phyloP scores from a whole-genome alignment of 2,113 vertebrate genomes.

The Nibea coibor region DNA sequence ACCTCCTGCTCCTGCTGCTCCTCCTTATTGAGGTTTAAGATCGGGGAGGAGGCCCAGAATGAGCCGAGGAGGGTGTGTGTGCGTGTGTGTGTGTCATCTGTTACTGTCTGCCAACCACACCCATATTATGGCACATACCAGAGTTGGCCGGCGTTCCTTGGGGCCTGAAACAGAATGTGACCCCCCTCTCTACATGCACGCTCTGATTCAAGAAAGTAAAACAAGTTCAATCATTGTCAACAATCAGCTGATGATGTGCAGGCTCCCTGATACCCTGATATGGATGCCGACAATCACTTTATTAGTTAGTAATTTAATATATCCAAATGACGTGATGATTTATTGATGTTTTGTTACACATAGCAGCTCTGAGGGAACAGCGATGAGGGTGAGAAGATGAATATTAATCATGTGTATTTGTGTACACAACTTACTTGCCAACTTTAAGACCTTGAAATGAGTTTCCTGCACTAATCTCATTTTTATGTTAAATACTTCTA shows the following conservation, averaged over 20 bases:
- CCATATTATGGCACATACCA: conserved; percentile 55
- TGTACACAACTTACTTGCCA: not conserved
- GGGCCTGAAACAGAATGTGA: not conserved
- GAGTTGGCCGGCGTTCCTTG: not conserved
- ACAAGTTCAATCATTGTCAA: not conserved
- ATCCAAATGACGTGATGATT: not conserved
- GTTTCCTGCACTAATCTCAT: too few species aligned
- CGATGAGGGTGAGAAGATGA: not conserved
- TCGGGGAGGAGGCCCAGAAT: conserved; percentile 5
- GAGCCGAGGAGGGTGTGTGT: not conserved
- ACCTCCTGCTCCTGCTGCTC: not conserved
- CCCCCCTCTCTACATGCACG: not conserved
- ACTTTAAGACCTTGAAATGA: too few species aligned
- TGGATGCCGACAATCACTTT: not conserved
- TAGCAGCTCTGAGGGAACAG: not conserved
- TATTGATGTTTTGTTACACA: not conserved
- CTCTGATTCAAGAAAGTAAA: not conserved
- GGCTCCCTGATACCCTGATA: too few species aligned
- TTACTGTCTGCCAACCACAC: conserved; percentile 54
- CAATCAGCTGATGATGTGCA: not conserved
- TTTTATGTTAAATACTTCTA: too few species aligned
- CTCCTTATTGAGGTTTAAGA: not conserved
- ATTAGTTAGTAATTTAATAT: not conserved
- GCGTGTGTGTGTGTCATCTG: conserved; percentile 16
- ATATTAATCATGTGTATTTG: not conserved